Base-by-base conservation (phyloP, 1,140 invertebrate species). In the Forficula auricularia region DNA sequence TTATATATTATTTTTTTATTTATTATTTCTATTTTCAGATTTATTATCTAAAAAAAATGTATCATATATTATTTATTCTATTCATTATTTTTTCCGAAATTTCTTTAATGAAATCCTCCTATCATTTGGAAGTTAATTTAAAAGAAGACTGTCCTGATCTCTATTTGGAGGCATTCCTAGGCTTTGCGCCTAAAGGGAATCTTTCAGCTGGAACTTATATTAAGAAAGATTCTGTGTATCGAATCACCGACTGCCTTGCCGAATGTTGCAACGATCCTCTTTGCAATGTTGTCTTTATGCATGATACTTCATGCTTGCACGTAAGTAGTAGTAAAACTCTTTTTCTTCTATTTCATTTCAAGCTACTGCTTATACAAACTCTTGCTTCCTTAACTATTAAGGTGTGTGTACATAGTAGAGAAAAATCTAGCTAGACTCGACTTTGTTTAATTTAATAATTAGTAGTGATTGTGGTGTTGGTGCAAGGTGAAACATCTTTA, bases 221-320 rank as follows among this genome's bases (percentile, higher is more conserved):
- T 22, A 69, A 74, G 50, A 67, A 71, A 43, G 54, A 59, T 13
- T 61, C 65, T 22, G 53, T 72, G 6, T 65, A 57, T 36, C 65
- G 64, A 12, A 54, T 77, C 3, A 67, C 70, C 40, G 63, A 72
- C 36, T 89, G 85, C 59, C 68, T 84, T 3, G 62, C 70, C 48
- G 64, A 68, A 27, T 89, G 86, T 54, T 89, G 85, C 56, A 57
- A 59, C 1, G 64, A 71, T 31, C 57, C 65, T 1, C 50, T 57
- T 2, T 89, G 85, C 56, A 80, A 89, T 60, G 73, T 86, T 46
- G 82, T 77, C 3, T 75, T 89, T 52, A 76, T 82, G 55, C 72
- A 73, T 44, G 75, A 83, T 49, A 58, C 61, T 14, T 76, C 72
- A 38, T 48, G 38, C 19, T 19, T 39, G 19, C 10, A 32, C 14